Percentiles rank a stretch among this genome's conserved stretches.
Evolutionary conservation across 2,888 invertebrate genomes (phyloP).

Genomic region (Gerris lacustris): DNA sequence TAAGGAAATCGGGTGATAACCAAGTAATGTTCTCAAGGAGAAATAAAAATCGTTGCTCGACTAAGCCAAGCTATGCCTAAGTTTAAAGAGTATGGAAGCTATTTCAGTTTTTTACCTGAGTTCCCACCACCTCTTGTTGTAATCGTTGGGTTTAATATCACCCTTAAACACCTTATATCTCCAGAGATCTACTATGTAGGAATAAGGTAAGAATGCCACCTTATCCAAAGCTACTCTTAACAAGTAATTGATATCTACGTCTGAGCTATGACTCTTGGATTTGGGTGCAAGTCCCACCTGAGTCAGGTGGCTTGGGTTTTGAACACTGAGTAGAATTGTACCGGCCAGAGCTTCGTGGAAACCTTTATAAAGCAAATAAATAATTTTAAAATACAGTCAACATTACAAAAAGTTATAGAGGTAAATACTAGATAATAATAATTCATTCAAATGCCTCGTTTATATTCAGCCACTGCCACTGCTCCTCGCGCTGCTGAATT

Average conservation of each 20-base stretch:
- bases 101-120: slow-evolving; percentile 12
- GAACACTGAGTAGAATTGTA: slow-evolving; percentile 14
- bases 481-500: too few species aligned
- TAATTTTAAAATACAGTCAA: background rate
- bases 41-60: too few species aligned
- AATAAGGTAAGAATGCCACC: slow-evolving; percentile 18
- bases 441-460: too few species aligned
- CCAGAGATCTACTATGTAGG: slow-evolving; percentile 18
- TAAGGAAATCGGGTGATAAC: too few species aligned
- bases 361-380: background rate
- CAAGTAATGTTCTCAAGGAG: too few species aligned
- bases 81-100: too few species aligned
- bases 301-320: slow-evolving; percentile 3
- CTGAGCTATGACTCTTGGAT: slow-evolving; percentile 6
- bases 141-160: slow-evolving; percentile 15
- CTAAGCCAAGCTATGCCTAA: too few species aligned
- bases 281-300: background rate
- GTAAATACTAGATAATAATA: too few species aligned
- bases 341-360: slow-evolving; percentile 16
- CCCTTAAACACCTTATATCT: slow-evolving; percentile 19
- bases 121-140: slow-evolving; percentile 20
- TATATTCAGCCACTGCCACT: too few species aligned
- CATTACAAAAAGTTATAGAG: too few species aligned
- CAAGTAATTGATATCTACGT: slow-evolving; percentile 11
- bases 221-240: slow-evolving; percentile 18